phyloP scores from a whole-genome alignment of 1,140 invertebrate species.

The Tetramorium simillimum region DNA sequence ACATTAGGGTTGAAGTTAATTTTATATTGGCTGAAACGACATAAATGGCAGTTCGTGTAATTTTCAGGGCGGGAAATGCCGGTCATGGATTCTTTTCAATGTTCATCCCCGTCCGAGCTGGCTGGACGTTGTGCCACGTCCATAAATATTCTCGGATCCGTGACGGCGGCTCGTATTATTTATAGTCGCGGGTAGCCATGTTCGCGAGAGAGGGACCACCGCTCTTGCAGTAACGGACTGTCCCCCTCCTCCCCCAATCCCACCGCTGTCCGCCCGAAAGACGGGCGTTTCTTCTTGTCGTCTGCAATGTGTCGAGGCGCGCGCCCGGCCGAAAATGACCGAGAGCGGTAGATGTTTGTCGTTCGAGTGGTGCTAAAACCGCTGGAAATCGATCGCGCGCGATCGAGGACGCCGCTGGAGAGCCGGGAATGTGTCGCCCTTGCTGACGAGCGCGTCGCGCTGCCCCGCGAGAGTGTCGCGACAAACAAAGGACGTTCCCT shows the following conservation, averaged over 20 bases:
- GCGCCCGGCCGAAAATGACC: slow-evolving; percentile 57
- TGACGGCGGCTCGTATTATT: slow-evolving; percentile 46
- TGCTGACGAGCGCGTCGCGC: neutral
- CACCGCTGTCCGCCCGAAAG: neutral
- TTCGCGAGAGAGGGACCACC: slow-evolving; percentile 25
- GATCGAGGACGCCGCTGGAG: neutral
- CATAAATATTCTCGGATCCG: neutral
- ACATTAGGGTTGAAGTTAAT: too few species aligned
- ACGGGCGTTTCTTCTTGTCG: slow-evolving; percentile 77
- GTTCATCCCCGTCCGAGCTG: neutral
- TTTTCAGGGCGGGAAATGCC: neutral
- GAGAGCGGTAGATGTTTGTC: slow-evolving; percentile 15
- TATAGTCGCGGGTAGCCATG: slow-evolving; percentile 69
- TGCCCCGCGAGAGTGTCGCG: slow-evolving; percentile 2
- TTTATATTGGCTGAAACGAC: too few species aligned
- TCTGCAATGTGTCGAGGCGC: slow-evolving; percentile 72
- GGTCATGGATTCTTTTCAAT: neutral
- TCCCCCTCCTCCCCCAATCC: neutral
- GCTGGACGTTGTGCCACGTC: neutral
- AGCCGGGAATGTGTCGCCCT: neutral
- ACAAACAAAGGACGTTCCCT: slow-evolving; percentile 25
- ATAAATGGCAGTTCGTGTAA: neutral
- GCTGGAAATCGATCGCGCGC: neutral
- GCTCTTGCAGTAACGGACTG: neutral
- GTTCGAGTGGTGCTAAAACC: neutral